Percentiles rank a stretch among this genome's conserved stretches.
Evolutionary conservation across 1,140 invertebrate species (phyloP).

Genomic region (Octopus sinensis): DNA sequence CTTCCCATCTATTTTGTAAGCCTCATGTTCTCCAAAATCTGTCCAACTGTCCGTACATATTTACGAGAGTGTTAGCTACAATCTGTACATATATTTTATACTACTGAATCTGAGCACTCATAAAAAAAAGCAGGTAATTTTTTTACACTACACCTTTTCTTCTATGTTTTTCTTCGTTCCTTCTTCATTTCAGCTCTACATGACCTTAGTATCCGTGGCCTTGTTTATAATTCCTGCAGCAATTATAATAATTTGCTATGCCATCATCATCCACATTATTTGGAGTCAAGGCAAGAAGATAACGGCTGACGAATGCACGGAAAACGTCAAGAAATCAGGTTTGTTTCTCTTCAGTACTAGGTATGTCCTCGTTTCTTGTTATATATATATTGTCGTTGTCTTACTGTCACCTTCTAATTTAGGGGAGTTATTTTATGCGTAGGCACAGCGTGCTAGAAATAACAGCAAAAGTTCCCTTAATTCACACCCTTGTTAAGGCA

Average conservation of each 20-base stretch:
- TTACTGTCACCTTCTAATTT: too few species aligned
- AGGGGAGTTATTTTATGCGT: too few species aligned
- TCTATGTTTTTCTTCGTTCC: too few species aligned
- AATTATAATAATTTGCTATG: constrained; percentile 87
- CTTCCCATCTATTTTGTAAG: too few species aligned
- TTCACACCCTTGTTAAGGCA: too few species aligned
- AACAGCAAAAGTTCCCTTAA: too few species aligned
- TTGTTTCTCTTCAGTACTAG: too few species aligned
- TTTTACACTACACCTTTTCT: background rate
- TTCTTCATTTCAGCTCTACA: constrained; percentile 69
- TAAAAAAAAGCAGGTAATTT: background rate
- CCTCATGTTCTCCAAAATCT: too few species aligned
- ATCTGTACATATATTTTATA: background rate
- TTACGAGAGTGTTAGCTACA: background rate
- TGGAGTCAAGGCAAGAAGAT: constrained; percentile 49
- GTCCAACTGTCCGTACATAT: constrained; percentile 63
- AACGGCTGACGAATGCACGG: background rate
- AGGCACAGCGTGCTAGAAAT: too few species aligned
- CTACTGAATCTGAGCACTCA: background rate
- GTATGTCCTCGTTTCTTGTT: too few species aligned
- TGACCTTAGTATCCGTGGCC: constrained; percentile 76
- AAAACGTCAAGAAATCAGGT: too few species aligned
- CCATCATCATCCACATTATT: constrained; percentile 89
- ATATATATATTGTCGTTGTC: too few species aligned
- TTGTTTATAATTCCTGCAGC: constrained; percentile 85